Base-by-base conservation (phyloP, 2,888 invertebrate genomes). In the Choreutis nemorana region DNA sequence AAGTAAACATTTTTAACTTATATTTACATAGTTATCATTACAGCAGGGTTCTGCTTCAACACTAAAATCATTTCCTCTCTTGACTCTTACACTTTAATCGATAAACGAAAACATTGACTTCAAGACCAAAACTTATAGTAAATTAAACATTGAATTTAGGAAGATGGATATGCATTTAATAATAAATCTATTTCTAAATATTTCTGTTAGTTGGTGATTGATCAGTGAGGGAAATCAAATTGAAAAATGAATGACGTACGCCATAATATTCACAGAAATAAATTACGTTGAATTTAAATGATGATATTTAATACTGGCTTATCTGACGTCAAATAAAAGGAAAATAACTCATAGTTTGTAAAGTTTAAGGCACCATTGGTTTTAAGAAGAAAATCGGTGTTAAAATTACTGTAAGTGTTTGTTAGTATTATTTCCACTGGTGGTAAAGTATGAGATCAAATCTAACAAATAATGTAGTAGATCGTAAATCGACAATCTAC, bases 1-100 rank as follows among this genome's bases (percentile, higher is more conserved):
- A 73, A 73, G 72, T 71, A 77, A 78, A 78, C 77, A 77, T 75
- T 73, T 73, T 78, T 78, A 78, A 75, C 75, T 75, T 77, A 78
- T 78, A 78, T 78, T 73, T 78, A 78, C 78, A 78, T 55, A 55
- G 56, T 70, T 67, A 72, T 70, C 67, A 61, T 61, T 64, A 73
- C 72, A 73, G 70, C 66, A 70, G 66, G 71, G 72, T 65, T 73
- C 73, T 61, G 73, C 64, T 68, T 67, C 70, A 64, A 61, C 57
- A 63, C 62, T 61, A 59, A 54, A 50, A 36, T 53, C n/a, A n/a
- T 52, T 52, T 48, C 49, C 45, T 50, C 29, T n/a, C n/a, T n/a
- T n/a, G n/a, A n/a, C n/a, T n/a, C n/a, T n/a, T n/a, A n/a, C n/a
- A n/a, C n/a, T n/a, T n/a, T n/a, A n/a, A n/a, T n/a, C n/a, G n/a